These are phyloP conservation scores for Gallinago media DNA, from an alignment of 2,113 vertebrate species.

Conservation along the genomic window DNA sequence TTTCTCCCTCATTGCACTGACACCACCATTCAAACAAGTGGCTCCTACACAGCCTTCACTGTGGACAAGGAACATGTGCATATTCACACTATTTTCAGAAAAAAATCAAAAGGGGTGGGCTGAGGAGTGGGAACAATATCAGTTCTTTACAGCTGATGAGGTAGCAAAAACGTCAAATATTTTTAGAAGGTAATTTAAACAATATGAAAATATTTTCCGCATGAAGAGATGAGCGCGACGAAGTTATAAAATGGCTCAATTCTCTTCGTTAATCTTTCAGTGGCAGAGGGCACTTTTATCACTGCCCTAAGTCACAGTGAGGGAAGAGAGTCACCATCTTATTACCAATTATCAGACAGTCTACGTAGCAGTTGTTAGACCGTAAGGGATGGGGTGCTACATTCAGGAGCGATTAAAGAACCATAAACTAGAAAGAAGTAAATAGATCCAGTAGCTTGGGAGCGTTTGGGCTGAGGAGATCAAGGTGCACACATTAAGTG, in stretches of 20 bases:
- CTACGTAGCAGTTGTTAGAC: neutral
- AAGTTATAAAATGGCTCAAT: neutral
- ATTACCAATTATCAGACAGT: neutral
- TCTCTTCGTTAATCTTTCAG: neutral
- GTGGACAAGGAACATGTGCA: neutral
- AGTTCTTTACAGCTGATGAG: neutral
- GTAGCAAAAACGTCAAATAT: neutral
- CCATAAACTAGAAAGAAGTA: neutral
- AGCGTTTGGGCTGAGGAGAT: neutral
- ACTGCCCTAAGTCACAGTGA: neutral
- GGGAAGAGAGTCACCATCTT: neutral
- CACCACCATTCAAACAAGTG: neutral
- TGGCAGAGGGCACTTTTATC: neutral
- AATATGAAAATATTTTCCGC: neutral
- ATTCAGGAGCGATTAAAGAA: neutral
- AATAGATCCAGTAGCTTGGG: neutral
- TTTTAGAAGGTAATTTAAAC: conserved; percentile 7
- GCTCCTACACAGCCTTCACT: neutral
- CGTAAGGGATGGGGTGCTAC: neutral
- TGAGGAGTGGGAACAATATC: neutral
- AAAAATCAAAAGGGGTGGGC: neutral
- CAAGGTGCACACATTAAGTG: neutral
- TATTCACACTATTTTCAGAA: neutral
- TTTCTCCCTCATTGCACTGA: neutral
- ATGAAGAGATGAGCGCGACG: neutral